Conservation (phyloP, 2,888 invertebrate genomes). For the Nephrocerus scutellatus region DNA sequence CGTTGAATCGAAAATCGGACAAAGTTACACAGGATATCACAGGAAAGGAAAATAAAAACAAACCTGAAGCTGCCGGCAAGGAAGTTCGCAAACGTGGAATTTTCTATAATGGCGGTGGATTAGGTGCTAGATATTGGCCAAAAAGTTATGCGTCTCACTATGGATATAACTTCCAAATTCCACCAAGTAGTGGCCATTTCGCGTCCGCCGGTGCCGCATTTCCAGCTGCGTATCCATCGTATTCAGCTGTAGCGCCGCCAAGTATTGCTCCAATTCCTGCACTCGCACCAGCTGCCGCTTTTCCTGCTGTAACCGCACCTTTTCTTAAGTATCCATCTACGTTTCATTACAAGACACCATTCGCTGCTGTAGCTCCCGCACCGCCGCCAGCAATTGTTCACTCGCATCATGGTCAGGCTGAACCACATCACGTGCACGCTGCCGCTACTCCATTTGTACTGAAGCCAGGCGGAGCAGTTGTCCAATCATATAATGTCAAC, state of each 20-base stretch:
- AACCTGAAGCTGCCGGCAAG: constrained; percentile 13
- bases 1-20: not conserved
- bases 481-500: constrained; percentile 41
- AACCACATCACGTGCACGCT: constrained; percentile 7
- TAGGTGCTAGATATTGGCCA: constrained; percentile 31
- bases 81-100: constrained; percentile 37
- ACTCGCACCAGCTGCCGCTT: no score
- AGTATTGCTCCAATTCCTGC: no score
- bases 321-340: no score
- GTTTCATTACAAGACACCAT: no score
- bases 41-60: not conserved
- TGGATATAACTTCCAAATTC: constrained; percentile 37
- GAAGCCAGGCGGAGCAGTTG: constrained; percentile 40
- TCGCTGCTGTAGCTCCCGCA: constrained; percentile 9
- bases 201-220: constrained; percentile 13
- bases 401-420: constrained; percentile 13
- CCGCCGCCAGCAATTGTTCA: constrained; percentile 19
- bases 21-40: not conserved
- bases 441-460: constrained; percentile 33
- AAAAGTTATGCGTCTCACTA: constrained; percentile 39
- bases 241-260: no score
- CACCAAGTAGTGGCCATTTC: constrained; percentile 17
- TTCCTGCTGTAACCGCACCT: no score
- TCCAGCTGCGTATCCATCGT: no score
- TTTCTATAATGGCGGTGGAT: constrained; percentile 26